A percentile compares a stretch with the other conserved stretches of the same genome.
These are phyloP conservation scores for Irena cyanogastra DNA, from an alignment of 2,113 vertebrate genomes.

Conservation along the genomic window DNA sequence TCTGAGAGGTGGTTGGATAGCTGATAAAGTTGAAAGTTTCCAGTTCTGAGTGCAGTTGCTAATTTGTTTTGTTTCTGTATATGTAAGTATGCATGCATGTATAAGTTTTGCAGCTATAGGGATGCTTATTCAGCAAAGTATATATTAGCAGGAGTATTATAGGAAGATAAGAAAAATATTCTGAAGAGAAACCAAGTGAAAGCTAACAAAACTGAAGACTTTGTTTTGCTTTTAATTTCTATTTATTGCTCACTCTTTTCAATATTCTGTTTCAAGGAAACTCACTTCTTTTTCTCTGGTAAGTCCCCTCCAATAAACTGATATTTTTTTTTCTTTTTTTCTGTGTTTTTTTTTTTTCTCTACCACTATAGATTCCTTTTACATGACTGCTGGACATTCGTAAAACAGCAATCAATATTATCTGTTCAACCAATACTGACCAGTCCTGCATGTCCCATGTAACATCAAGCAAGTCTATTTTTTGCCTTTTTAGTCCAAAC, in stretches of 20 bases:
- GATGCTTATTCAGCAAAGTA: not conserved
- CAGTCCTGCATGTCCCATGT: not conserved
- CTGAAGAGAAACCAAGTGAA: not conserved
- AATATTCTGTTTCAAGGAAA: not conserved
- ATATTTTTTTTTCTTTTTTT: rapidly evolving
- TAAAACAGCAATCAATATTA: not conserved
- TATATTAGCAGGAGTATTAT: not conserved
- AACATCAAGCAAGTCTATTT: not conserved
- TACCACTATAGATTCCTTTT: not conserved
- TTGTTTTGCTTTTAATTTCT: not conserved
- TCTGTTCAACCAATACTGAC: not conserved
- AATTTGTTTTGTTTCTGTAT: not conserved
- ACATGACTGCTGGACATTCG: not conserved
- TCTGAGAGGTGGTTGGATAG: not conserved
- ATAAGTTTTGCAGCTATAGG: not conserved
- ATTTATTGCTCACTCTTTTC: not conserved
- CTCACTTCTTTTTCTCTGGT: not conserved
- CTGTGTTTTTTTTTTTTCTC: rapidly evolving
- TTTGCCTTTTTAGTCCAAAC: not conserved
- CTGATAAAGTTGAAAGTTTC: not conserved
- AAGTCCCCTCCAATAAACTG: not conserved
- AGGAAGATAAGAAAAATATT: not conserved
- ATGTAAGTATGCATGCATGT: not conserved
- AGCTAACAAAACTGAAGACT: not conserved
- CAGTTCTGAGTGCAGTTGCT: not conserved